Base-by-base conservation (phyloP, 2,113 vertebrate genomes). In the Girardinichthys multiradiatus region DNA sequence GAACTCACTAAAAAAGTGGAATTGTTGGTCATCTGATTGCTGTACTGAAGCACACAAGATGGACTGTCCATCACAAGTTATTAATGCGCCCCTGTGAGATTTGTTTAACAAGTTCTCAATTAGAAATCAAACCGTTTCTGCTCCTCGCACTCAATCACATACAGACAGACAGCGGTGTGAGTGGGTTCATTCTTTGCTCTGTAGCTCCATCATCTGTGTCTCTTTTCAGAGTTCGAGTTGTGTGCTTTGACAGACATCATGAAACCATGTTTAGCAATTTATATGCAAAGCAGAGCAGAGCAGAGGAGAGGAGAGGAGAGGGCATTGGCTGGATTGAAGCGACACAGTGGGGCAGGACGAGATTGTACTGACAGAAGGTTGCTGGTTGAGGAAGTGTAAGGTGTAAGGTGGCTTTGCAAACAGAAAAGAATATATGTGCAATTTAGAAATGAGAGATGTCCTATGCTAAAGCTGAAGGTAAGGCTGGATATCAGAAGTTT, bases 271-370 rank as follows among this genome's bases (percentile, higher is more conserved):
- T 90, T 54, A 66, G 70, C 70, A 69, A 89, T 90, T 89, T 90
- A 87, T 87, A 90, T 89, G 89, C 85, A 86, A 87, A 92, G 74
- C 81, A 92, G 79, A 86, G 71, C 7, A 39, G 37, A 39, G 9
- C 37, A 12, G 37, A 33, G 6, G 74, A 45, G 68, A 33, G 6
- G 74, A 45, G 68, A 58, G 33, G 73, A 76, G 74, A 70, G 79
- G 70, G 72, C 72, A 83, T 85, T 68, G 37, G 35, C 69, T 67
- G 77, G 69, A 74, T 70, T 74, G 69, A 86, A 78, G 45, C 77
- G 13, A 39, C 37, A 70, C 54, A 64, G 82, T 57, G 24, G 75
- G 57, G 77, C 65, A 45, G 37, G 51, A 51, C 67, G 71, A 60
- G 66, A 80, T 73, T 33, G 86, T 85, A 84, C 86, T 87, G 80